A percentile compares a stretch with the other conserved stretches of the same genome.
phyloP scores from a whole-genome alignment of 2,113 vertebrate genomes.

The Oreocharis arfaki region DNA sequence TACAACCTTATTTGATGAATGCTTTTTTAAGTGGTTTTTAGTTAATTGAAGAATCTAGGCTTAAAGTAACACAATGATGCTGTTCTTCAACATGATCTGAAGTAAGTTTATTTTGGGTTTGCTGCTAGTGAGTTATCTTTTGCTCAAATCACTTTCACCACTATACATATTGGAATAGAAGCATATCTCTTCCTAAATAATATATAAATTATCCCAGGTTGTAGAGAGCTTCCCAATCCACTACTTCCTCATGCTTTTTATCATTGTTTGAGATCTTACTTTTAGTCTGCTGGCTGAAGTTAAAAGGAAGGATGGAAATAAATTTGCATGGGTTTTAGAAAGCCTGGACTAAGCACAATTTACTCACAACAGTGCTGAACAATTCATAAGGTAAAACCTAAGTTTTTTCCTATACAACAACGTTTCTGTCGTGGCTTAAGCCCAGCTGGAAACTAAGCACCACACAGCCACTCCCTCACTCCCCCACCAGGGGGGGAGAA shows the following conservation, averaged over 20 bases:
- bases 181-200: neutral
- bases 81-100: neutral
- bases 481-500: neutral
- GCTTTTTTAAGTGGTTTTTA: neutral
- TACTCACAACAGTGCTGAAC: neutral
- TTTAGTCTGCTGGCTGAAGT: neutral
- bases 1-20: neutral
- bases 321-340: neutral
- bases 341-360: neutral
- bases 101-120: neutral
- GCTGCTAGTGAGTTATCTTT: neutral
- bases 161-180: neutral
- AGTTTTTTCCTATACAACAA: neutral
- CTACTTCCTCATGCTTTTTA: neutral
- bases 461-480: neutral
- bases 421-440: fast-evolving
- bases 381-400: neutral
- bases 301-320: neutral
- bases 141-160: neutral
- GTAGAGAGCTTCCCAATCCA: neutral
- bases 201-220: neutral
- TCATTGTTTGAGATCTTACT: neutral
- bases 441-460: neutral
- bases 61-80: neutral
- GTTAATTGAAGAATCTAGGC: neutral